A percentile compares a stretch with the other conserved stretches of the same genome.
phyloP scores from a whole-genome alignment of 2,888 invertebrate genomes.

The Hecatera dysodea region DNA sequence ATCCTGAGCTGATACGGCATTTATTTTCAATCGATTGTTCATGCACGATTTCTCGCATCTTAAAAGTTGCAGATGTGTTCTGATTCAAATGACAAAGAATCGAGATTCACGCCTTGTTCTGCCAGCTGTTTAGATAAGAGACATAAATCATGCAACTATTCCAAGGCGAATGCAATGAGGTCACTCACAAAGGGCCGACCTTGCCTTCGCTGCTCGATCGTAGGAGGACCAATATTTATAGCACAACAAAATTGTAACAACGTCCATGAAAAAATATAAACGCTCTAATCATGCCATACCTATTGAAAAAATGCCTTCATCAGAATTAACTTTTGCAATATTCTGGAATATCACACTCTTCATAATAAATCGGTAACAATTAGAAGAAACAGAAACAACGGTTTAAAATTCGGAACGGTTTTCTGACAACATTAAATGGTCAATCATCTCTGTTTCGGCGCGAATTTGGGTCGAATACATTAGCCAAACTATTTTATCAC shows the following conservation, averaged over 20 bases:
- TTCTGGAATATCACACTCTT: conserved; percentile 14
- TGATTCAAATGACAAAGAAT: conserved; percentile 67
- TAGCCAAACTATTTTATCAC: conserved; percentile 77
- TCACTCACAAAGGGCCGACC: conserved; percentile 87
- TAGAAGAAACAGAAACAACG: conserved; percentile 47
- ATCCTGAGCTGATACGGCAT: conserved; percentile 15
- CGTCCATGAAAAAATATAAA: conserved; percentile 42
- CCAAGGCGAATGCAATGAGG: conserved; percentile 89
- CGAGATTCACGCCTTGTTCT: conserved; percentile 75
- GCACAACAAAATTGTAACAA: conserved; percentile 53
- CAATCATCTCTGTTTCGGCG: conserved; percentile 82
- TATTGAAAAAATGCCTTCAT: background rate
- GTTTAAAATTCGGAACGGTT: conserved; percentile 79
- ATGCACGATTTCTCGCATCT: conserved; percentile 24
- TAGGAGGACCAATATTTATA: conserved; percentile 80
- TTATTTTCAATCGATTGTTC: conserved; percentile 28
- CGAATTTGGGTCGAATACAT: conserved; percentile 84
- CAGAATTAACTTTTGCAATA: conserved; percentile 10
- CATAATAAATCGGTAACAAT: conserved; percentile 34
- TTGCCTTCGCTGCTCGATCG: conserved; percentile 83
- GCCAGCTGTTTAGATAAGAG: conserved; percentile 83
- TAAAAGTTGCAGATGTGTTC: conserved; percentile 61
- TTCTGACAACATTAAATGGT: conserved; percentile 85
- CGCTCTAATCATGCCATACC: background rate
- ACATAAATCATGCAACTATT: conserved; percentile 89